Evolutionary conservation across 2,888 invertebrate genomes (phyloP).

Genomic region (Heliconius ismenius): DNA sequence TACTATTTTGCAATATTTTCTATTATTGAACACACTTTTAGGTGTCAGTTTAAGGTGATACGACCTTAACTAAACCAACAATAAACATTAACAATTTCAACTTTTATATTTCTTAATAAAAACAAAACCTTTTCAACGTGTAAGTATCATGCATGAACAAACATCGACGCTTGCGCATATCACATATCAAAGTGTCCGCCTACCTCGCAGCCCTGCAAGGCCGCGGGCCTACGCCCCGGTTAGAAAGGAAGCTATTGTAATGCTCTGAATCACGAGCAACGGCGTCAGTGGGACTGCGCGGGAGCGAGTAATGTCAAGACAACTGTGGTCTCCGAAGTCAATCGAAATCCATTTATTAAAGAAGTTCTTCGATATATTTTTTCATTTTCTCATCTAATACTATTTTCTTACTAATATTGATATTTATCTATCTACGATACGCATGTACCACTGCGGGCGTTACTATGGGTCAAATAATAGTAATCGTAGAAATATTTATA

Average conservation of each 20-base stretch:
- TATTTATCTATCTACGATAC: too few species aligned
- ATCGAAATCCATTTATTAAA: neutral
- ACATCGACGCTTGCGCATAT: conserved; percentile 39
- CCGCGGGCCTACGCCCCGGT: conserved; percentile 70
- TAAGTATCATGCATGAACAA: conserved; percentile 36
- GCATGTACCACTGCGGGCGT: too few species aligned
- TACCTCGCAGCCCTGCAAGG: conserved; percentile 56
- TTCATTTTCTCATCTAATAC: neutral
- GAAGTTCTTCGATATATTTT: neutral
- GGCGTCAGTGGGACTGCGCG: conserved; percentile 35
- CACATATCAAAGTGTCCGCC: conserved; percentile 47
- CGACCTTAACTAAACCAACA: neutral
- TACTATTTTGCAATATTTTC: neutral
- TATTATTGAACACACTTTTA: neutral
- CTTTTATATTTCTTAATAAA: conserved; percentile 18
- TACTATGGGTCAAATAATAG: too few species aligned
- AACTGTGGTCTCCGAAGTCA: neutral
- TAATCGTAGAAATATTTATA: too few species aligned
- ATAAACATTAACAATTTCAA: neutral
- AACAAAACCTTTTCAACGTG: conserved; percentile 24
- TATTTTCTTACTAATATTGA: too few species aligned
- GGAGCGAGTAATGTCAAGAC: conserved; percentile 27
- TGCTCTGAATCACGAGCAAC: conserved; percentile 54
- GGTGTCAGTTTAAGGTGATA: neutral
- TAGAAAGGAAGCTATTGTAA: conserved; percentile 73